Evolutionary conservation across 2,797 vertebrate genomes (phyloP).

Genomic region (Allobates femoralis): DNA sequence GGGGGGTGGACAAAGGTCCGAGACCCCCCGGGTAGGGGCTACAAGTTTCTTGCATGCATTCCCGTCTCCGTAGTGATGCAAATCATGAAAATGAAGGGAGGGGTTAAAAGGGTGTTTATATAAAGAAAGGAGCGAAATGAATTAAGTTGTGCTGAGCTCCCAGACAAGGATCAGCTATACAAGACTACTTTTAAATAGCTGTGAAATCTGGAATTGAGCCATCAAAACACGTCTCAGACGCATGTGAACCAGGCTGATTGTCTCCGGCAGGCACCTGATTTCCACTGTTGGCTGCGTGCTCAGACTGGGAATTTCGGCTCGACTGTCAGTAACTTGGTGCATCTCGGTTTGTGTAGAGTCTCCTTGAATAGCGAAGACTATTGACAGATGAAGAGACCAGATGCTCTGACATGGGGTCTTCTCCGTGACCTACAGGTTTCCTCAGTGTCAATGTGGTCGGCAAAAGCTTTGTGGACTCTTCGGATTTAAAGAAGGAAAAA

Average conservation of each 20-base stretch:
- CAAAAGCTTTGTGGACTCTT: slow-evolving; percentile 32
- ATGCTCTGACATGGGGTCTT: slow-evolving; percentile 52
- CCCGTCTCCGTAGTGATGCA: slow-evolving; percentile 78
- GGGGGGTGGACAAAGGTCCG: slow-evolving; percentile 72
- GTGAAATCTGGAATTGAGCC: slow-evolving; percentile 77
- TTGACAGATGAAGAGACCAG: slow-evolving; percentile 64
- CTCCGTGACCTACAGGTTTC: slow-evolving; percentile 29
- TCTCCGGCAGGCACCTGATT: slow-evolving; percentile 73
- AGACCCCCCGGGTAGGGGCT: slow-evolving; percentile 73
- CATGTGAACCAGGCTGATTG: slow-evolving; percentile 73
- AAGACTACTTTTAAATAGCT: slow-evolving; percentile 77
- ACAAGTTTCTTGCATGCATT: slow-evolving; percentile 74
- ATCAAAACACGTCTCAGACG: slow-evolving; percentile 73
- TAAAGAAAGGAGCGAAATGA: slow-evolving; percentile 73
- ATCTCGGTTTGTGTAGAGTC: slow-evolving; percentile 34
- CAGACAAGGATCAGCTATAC: slow-evolving; percentile 76
- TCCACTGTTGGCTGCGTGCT: slow-evolving; percentile 64
- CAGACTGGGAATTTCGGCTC: slow-evolving; percentile 71
- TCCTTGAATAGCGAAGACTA: slow-evolving; percentile 40
- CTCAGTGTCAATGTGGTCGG: slow-evolving; percentile 26
- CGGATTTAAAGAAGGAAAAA: slow-evolving; percentile 9
- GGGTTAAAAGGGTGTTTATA: slow-evolving; percentile 71
- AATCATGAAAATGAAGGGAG: slow-evolving; percentile 72
- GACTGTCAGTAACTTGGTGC: slow-evolving; percentile 58
- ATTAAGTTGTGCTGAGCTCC: slow-evolving; percentile 78